Percentiles rank a stretch among this genome's conserved stretches.
Conservation (phyloP, 2,113 vertebrate species). For the Clarias gariepinus region DNA sequence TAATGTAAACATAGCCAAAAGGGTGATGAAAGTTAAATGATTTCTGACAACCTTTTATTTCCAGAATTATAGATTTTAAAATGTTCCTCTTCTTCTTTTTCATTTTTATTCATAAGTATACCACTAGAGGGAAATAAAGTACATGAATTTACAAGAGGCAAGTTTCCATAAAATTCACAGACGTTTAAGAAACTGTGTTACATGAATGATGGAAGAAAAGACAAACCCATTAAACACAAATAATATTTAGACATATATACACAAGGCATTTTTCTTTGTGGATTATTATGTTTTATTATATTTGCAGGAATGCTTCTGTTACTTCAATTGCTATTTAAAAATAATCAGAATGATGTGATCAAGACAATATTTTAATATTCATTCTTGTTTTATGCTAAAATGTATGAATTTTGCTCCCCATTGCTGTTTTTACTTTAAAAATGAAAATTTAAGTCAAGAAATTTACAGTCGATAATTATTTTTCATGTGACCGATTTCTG, state of each 20-base stretch:
- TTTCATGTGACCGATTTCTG: background rate
- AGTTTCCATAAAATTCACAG: too few relatives aligned
- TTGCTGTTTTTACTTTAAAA: too few relatives aligned
- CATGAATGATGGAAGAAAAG: background rate
- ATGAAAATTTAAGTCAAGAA: too few relatives aligned
- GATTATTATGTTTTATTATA: background rate
- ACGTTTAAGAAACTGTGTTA: background rate
- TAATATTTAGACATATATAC: background rate
- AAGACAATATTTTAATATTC: background rate
- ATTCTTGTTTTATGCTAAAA: background rate
- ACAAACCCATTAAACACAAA: background rate
- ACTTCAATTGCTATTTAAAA: background rate
- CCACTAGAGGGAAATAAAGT: constrained; percentile 41
- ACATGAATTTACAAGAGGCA: background rate
- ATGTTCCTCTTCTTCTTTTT: too few relatives aligned
- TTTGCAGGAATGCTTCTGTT: background rate
- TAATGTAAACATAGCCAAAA: too few relatives aligned
- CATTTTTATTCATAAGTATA: too few relatives aligned
- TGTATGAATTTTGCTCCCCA: background rate
- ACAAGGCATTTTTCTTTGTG: background rate
- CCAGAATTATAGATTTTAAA: background rate
- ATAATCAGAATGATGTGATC: background rate
- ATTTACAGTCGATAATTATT: background rate
- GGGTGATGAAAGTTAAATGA: too few relatives aligned
- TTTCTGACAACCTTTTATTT: background rate